phyloP scores from a whole-genome alignment of 1,140 invertebrate species.

The Drosophila lacertosa region DNA sequence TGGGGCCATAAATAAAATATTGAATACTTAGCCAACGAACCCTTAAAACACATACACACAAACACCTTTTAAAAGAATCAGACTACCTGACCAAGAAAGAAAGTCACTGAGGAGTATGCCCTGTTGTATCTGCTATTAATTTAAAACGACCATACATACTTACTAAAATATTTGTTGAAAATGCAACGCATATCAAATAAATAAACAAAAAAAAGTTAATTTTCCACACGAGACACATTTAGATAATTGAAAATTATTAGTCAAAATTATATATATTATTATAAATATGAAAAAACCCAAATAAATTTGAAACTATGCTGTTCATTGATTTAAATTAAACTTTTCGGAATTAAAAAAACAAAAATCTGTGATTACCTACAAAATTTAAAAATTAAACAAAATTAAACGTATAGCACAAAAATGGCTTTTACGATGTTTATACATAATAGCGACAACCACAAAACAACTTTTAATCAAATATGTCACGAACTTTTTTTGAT shows the following conservation, averaged over 20 bases:
- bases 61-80: not conserved
- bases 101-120: not conserved
- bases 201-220: slow-evolving; percentile 50
- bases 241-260: slow-evolving; percentile 83
- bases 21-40: slow-evolving; percentile 28
- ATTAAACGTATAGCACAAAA: slow-evolving; percentile 69
- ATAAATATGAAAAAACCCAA: slow-evolving; percentile 41
- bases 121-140: slow-evolving; percentile 3
- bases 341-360: slow-evolving; percentile 82
- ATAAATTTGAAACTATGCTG: slow-evolving; percentile 75
- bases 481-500: slow-evolving; percentile 37
- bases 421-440: slow-evolving; percentile 53
- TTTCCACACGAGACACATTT: slow-evolving; percentile 59
- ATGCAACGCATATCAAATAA: slow-evolving; percentile 80
- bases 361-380: slow-evolving; percentile 84
- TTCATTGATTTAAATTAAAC: slow-evolving; percentile 73
- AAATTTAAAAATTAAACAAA: slow-evolving; percentile 79
- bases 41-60: slow-evolving; percentile 1
- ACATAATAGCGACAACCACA: slow-evolving; percentile 38
- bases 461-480: slow-evolving; percentile 45
- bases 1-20: slow-evolving; percentile 22
- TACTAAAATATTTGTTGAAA: slow-evolving; percentile 44
- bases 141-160: slow-evolving; percentile 6
- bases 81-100: not conserved
- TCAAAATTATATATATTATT: slow-evolving; percentile 75